These are phyloP conservation scores for Sarcoramphus papa DNA, from an alignment of 2,797 vertebrate species.

Conservation along the genomic window DNA sequence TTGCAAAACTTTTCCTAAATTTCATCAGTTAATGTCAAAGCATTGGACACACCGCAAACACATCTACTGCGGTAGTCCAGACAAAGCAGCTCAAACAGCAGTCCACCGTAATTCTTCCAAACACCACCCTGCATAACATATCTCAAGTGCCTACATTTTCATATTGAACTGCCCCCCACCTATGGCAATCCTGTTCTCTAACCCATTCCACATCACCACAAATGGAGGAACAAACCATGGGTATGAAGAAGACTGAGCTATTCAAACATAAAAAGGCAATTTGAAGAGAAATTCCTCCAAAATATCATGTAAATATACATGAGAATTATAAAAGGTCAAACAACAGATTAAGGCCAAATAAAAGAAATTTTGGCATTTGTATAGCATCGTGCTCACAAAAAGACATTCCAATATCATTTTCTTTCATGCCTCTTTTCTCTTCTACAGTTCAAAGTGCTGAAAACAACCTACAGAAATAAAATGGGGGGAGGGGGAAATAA, in stretches of 20 bases:
- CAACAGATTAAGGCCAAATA: neutral
- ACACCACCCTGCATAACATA: neutral
- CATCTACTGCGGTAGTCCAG: neutral
- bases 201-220: neutral
- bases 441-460: neutral
- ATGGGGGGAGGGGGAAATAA: fast-evolving
- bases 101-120: neutral
- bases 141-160: neutral
- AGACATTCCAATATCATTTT: neutral
- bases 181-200: neutral
- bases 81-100: neutral
- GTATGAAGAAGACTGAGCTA: neutral
- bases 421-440: neutral
- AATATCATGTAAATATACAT: neutral
- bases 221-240: neutral
- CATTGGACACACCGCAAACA: neutral
- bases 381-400: neutral
- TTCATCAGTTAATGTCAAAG: neutral
- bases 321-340: neutral
- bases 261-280: neutral
- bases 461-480: neutral
- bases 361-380: neutral
- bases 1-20: neutral
- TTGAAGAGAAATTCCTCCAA: neutral
- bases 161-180: fast-evolving